A percentile compares a stretch with the other conserved stretches of the same genome.
phyloP scores from a whole-genome alignment of 2,888 invertebrate species.

The Pollenia griseotomentosa region DNA sequence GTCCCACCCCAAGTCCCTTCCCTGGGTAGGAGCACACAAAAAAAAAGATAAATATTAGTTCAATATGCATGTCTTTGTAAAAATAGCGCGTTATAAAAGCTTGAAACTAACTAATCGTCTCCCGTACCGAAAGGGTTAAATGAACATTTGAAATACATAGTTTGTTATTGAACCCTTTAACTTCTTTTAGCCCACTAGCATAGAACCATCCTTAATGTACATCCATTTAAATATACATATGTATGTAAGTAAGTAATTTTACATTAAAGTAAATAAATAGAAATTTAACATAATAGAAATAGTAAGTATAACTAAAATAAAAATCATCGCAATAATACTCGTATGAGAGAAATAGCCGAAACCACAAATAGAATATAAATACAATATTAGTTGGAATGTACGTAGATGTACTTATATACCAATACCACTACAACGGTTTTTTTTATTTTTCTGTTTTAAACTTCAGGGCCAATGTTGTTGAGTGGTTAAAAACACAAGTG shows the following conservation, averaged over 20 bases:
- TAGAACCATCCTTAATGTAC: not conserved
- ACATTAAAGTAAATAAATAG: not conserved
- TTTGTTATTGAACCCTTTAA: too few species aligned
- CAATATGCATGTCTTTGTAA: too few species aligned
- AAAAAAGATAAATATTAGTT: too few species aligned
- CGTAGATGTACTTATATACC: not conserved
- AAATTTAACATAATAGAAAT: not conserved
- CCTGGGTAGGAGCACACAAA: too few species aligned
- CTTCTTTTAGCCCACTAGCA: too few species aligned
- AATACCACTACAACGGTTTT: slow-evolving; percentile 10
- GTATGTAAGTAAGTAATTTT: not conserved
- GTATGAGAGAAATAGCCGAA: slow-evolving; percentile 41
- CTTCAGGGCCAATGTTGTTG: slow-evolving; percentile 63
- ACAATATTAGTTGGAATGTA: not conserved
- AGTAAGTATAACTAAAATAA: slow-evolving; percentile 26
- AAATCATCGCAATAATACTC: slow-evolving; percentile 43
- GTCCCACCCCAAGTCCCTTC: too few species aligned
- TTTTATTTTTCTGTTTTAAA: slow-evolving; percentile 32
- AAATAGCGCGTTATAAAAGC: too few species aligned
- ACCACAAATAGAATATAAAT: slow-evolving; percentile 40
- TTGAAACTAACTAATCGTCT: too few species aligned
- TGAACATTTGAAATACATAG: too few species aligned
- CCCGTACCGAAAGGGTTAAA: too few species aligned
- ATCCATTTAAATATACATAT: slow-evolving; percentile 1
- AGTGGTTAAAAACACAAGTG: slow-evolving; percentile 50